phyloP scores from a whole-genome alignment of 2,797 vertebrate species.

The Florisuga fusca region DNA sequence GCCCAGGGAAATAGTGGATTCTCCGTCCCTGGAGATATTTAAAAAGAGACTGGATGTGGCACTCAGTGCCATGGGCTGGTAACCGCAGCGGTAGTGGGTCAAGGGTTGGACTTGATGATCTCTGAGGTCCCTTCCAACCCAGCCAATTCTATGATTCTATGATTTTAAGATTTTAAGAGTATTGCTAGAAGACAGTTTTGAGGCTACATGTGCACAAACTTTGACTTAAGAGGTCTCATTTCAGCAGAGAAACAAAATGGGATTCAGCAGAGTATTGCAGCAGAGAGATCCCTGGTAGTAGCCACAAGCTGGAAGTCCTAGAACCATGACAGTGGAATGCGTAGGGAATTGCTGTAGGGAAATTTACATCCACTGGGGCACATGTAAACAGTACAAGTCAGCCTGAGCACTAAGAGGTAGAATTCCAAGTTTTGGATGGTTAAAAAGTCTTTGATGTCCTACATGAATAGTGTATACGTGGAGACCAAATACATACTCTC shows the following conservation, averaged over 20 bases:
- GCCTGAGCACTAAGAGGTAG: conserved; percentile 14
- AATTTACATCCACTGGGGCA: conserved; percentile 6
- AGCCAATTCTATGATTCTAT: too few relatives aligned
- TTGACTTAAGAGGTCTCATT: background rate
- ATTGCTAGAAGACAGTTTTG: background rate
- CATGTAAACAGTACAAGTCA: background rate
- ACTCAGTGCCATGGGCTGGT: too few relatives aligned
- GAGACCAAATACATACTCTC: conserved; percentile 24
- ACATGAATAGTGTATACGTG: background rate
- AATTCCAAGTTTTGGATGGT: conserved; percentile 9
- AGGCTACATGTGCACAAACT: background rate
- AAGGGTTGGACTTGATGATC: too few relatives aligned
- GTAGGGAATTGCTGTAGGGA: background rate
- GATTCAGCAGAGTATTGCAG: background rate
- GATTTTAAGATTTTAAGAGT: background rate
- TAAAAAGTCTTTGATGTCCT: conserved; percentile 33
- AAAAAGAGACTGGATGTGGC: too few relatives aligned
- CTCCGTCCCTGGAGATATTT: too few relatives aligned
- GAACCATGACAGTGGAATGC: background rate
- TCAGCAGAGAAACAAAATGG: background rate
- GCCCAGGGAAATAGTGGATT: too few relatives aligned
- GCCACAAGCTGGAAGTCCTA: background rate
- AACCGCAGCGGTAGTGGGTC: too few relatives aligned
- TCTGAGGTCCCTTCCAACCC: too few relatives aligned
- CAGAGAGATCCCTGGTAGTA: background rate